These are phyloP conservation scores for Tholera decimalis DNA, from an alignment of 2,888 invertebrate species.

Conservation along the genomic window DNA sequence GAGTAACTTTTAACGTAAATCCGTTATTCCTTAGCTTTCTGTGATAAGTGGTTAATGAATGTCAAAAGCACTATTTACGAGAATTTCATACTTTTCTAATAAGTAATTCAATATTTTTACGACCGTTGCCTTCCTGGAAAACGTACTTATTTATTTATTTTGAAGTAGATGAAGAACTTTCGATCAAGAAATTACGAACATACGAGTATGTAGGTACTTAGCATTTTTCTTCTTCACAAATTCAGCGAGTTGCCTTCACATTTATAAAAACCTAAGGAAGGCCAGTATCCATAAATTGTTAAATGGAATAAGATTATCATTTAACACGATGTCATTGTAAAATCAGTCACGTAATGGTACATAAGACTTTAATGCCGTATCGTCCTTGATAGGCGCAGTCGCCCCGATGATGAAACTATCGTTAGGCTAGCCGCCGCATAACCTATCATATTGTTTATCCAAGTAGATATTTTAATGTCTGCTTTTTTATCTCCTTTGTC, in stretches of 20 bases:
- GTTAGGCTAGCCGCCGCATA: conserved; percentile 26
- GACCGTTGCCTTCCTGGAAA: background rate
- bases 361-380: conserved; percentile 20
- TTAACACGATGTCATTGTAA: conserved; percentile 53
- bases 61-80: conserved; percentile 2
- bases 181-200: too few relatives aligned
- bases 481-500: background rate
- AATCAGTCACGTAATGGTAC: conserved; percentile 58
- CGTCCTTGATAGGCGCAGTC: conserved; percentile 52
- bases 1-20: conserved; percentile 12
- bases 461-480: background rate
- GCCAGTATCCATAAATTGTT: conserved; percentile 29
- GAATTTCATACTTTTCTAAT: conserved; percentile 5
- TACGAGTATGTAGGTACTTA: too few relatives aligned
- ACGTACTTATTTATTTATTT: background rate
- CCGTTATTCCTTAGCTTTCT: conserved; percentile 15
- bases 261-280: conserved; percentile 33
- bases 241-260: background rate
- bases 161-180: background rate
- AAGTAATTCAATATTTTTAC: conserved; percentile 17
- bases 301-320: conserved; percentile 56
- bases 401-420: conserved; percentile 48
- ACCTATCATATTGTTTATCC: background rate
- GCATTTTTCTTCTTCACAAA: background rate
- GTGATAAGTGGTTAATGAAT: conserved; percentile 32